Evolutionary conservation across 30 jellyfish, hydroid and myxozoan genomes (phyloP).

Genomic region (Aurelia aurita complex sp. Pacific): DNA sequence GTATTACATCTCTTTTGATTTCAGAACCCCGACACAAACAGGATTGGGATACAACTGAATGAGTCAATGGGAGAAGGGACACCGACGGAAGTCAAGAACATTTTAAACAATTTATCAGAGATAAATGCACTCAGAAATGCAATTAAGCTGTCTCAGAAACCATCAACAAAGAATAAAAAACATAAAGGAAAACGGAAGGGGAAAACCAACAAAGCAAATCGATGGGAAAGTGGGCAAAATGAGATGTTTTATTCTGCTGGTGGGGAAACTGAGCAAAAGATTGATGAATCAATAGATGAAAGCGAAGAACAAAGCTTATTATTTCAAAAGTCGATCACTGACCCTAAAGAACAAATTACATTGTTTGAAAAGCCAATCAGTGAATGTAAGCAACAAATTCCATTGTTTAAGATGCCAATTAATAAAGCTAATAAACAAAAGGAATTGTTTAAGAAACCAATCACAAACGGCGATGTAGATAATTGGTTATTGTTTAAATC

Average conservation of each 20-base stretch:
- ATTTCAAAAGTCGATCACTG: neutral
- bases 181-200: slow-evolving; percentile 17
- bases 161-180: slow-evolving; percentile 6
- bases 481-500: neutral
- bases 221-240: slow-evolving; percentile 30
- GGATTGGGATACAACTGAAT: neutral
- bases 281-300: neutral
- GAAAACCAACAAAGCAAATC: neutral
- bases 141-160: slow-evolving; percentile 5
- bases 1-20: neutral
- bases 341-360: neutral
- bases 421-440: neutral
- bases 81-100: slow-evolving; percentile 16
- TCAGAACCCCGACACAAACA: slow-evolving; percentile 3
- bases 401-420: no score
- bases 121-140: slow-evolving; percentile 4
- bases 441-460: neutral
- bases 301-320: neutral
- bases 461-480: neutral
- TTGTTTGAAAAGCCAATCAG: neutral
- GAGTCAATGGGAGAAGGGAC: neutral
- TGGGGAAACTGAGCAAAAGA: neutral
- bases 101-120: slow-evolving; percentile 11
- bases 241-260: slow-evolving; percentile 24
- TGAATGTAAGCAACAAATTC: no score